Base-by-base conservation (phyloP, 2,888 invertebrate genomes). In the Melanostoma mellinum region DNA sequence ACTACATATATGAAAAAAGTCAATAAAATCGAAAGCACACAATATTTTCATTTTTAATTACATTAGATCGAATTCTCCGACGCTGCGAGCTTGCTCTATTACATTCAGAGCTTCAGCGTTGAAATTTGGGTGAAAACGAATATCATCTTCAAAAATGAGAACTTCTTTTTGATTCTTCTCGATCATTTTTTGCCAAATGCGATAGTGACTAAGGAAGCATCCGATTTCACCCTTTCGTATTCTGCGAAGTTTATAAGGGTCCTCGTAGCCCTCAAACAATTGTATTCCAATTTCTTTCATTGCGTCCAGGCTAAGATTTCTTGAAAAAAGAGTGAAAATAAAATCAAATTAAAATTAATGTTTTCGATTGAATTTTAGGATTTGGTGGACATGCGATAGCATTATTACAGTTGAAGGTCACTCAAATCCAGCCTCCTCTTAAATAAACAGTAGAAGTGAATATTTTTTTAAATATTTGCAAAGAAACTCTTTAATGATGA, bases 171-270 rank as follows among this genome's bases (percentile, higher is more conserved):
- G 92, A 9, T 92, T 90, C 33, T 93, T 92, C 38, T 93, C 91
- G 4, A 95, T 92, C 56, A 96, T 93, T 94, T 87, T 87, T 90
- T 93, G 92, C 99, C 99, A 99, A 77, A 99, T 94, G 71, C 93
- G 92, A 90, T 96, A 98, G 91, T 99, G 99, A 88, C 98, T 98
- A 67, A 99, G 92, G 89, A 99, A 99, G 89, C 99, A 99, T 3
- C 99, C 99, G 69, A 99, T 96, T 92, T 99, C 99, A 3, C 99
- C 99, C 90, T 96, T 94, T 71, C 97, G 99, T 96, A 99, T 96
- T 8, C 97, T 95, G 86, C 99, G 94, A 89, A 96, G 95, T 88
- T 97, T 96, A 92, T 96, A 97, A 0, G 99, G 98, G 92, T 99
- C 98, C 85, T 94, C 93, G 90, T 97, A 99, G 67, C 94, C 94